Base-by-base conservation (phyloP, 2,888 invertebrate genomes). In the Amiota minor region DNA sequence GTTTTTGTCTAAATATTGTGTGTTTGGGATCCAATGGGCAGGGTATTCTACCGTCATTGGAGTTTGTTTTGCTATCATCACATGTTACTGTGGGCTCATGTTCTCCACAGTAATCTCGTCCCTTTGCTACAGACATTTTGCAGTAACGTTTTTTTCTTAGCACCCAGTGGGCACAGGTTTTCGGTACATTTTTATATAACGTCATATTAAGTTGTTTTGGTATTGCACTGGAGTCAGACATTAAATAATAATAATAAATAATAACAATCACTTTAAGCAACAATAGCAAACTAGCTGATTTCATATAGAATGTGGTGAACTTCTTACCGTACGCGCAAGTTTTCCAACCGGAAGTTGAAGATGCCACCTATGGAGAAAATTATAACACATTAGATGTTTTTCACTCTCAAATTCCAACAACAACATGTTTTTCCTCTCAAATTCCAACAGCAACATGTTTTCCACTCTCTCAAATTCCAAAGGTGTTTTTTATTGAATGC, bases 11-110 rank as follows among this genome's bases (percentile, higher is more conserved):
- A 81, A 92, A 95, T 1, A 89, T 92, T 88, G 90, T 94, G 92
- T 95, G 95, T 84, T 93, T 94, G 1, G 92, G 91, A 88, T 95
- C 95, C 77, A 95, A 90, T 1, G 95, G 95, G 80, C 95, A 95
- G 23, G 92, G 91, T 75, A 95, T 91, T 72, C 95, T 91, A 4
- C 81, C 91, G 88, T 71, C 78, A 50, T 50, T 50, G 20, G 20
- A 1, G 45, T 78, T 77, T 35, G 80, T 80, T 35, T 45, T 75
- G 76, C 11, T 68, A 70, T 4, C 68, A 20, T 8, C 59, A 46
- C 4, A 74, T 0, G 67, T 77, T 50, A 82, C 77, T 1, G 16
- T n/a, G 12, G 88, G 91, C 76, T 92, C 91, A 86, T 95, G 95
- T 85, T 95, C 95, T 0, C 94, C 95, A 85, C 95, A 95, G 86